Evolutionary conservation across 2,797 vertebrate genomes (phyloP).

Genomic region (Pseudochirops cupreus): DNA sequence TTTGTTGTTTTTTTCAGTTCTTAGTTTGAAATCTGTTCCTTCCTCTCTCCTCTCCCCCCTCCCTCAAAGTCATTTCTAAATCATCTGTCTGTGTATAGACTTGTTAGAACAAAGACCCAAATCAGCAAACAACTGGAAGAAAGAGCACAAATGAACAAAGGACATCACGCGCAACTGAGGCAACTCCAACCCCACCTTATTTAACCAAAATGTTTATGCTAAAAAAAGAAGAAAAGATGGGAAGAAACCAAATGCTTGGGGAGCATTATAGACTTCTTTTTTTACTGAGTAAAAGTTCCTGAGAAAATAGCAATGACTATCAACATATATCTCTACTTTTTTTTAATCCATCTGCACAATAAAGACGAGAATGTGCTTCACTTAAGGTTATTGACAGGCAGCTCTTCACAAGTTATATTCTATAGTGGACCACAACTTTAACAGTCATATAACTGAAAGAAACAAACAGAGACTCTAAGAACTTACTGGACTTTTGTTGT

Average conservation of each 20-base stretch:
- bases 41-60: not conserved
- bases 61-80: not conserved
- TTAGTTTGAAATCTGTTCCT: not conserved
- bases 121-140: not conserved
- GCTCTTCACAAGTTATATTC: not conserved
- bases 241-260: not conserved
- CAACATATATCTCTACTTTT: not conserved
- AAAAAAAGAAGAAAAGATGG: not conserved
- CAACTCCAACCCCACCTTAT: not conserved
- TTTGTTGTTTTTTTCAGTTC: not conserved
- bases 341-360: no score
- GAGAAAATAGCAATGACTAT: not conserved
- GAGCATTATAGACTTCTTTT: not conserved
- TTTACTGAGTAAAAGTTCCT: not conserved
- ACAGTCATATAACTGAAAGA: not conserved
- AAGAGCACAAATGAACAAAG: not conserved
- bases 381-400: not conserved
- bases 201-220: not conserved
- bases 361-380: not conserved
- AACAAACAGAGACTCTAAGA: not conserved
- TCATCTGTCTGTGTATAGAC: not conserved
- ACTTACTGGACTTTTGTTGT: not conserved
- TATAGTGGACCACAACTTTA: not conserved
- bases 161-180: not conserved
- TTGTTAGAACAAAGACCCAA: not conserved